Percentiles rank a stretch among this genome's conserved stretches.
These are phyloP conservation scores for Lutjanus argentimaculatus DNA, from an alignment of 2,797 vertebrate genomes.

Conservation along the genomic window DNA sequence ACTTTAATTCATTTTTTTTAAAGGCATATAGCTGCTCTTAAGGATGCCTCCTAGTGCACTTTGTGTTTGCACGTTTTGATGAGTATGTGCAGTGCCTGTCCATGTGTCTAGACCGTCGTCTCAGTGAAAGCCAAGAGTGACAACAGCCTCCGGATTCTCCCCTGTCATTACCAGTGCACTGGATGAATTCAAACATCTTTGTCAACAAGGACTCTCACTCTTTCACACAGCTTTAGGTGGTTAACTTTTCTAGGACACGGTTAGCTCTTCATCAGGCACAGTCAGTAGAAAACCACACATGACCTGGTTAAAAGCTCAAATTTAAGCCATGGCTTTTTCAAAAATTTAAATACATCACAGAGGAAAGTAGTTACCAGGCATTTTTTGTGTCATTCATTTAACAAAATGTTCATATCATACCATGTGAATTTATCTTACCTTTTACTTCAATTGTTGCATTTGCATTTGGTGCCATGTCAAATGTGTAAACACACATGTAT, in stretches of 20 bases:
- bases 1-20: background rate
- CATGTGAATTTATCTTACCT: constrained; percentile 86
- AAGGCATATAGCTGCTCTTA: background rate
- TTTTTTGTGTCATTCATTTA: background rate
- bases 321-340: background rate
- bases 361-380: background rate
- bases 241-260: constrained; percentile 48
- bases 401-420: background rate
- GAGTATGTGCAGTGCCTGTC: constrained; percentile 64
- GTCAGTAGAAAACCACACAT: constrained; percentile 26
- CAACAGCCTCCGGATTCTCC: constrained; percentile 74
- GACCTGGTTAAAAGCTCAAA: constrained; percentile 27
- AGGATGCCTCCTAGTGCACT: constrained; percentile 16
- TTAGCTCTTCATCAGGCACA: constrained; percentile 23
- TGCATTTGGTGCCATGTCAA: constrained; percentile 91
- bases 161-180: constrained; percentile 64
- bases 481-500: constrained; percentile 97
- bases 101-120: constrained; percentile 58
- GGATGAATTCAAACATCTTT: constrained; percentile 68
- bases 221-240: constrained; percentile 56
- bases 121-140: constrained; percentile 75
- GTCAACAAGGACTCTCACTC: constrained; percentile 55
- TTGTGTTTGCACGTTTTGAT: constrained; percentile 47
- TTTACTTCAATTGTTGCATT: constrained; percentile 98
- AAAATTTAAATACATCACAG: background rate